Conservation (phyloP, 2,888 invertebrate species). For the Spodoptera littoralis region DNA sequence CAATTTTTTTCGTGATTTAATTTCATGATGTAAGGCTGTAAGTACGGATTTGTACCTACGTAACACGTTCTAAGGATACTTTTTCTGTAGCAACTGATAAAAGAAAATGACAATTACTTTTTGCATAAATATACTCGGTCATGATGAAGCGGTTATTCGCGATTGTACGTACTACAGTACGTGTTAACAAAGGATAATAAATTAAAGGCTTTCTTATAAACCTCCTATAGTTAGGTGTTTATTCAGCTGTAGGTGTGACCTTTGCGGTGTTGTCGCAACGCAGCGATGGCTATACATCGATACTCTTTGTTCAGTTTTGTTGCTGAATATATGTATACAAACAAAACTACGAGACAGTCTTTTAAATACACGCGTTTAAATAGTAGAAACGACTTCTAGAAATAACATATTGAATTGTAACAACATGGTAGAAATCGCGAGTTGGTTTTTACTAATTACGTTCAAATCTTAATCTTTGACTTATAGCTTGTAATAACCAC, state of each 20-base stretch:
- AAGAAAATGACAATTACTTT: constrained; percentile 22
- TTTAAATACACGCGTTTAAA: constrained; percentile 6
- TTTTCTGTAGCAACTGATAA: constrained; percentile 25
- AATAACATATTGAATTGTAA: too few relatives aligned
- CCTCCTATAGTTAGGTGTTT: constrained; percentile 33
- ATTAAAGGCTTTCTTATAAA: constrained; percentile 38
- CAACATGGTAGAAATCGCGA: too few relatives aligned
- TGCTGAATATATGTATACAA: constrained; percentile 8
- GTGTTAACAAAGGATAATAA: constrained; percentile 37
- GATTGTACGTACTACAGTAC: background rate
- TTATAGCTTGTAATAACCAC: constrained; percentile 24
- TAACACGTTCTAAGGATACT: background rate
- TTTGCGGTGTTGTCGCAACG: constrained; percentile 36
- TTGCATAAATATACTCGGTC: constrained; percentile 1
- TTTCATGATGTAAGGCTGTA: too few relatives aligned
- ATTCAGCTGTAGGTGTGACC: constrained; percentile 43
- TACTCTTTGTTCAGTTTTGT: constrained; percentile 3
- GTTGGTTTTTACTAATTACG: too few relatives aligned
- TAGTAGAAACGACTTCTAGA: constrained; percentile 3
- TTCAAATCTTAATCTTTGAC: constrained; percentile 23
- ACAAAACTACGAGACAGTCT: constrained; percentile 10
- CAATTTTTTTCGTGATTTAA: constrained; percentile 16
- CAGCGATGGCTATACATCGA: constrained; percentile 2
- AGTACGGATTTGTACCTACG: background rate
- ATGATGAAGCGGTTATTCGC: constrained; percentile 1